Percentiles rank a stretch among this genome's conserved stretches.
Conservation (phyloP, 2,888 invertebrate genomes). For the Nineta flava region DNA sequence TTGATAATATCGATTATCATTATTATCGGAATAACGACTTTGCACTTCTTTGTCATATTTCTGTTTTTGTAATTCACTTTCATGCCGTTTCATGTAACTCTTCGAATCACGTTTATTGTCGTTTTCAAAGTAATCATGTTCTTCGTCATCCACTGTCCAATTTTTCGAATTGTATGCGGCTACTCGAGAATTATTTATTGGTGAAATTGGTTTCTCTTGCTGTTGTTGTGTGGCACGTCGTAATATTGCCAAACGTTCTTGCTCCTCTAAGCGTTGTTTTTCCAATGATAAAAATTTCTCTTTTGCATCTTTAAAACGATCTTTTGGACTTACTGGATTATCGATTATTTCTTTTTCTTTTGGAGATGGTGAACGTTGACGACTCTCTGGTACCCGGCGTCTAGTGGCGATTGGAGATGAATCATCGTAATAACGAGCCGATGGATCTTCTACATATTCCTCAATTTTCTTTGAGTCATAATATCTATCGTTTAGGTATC, state of each 20-base stretch:
- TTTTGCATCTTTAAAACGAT: slow-evolving; percentile 72
- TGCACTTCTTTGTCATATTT: slow-evolving; percentile 9
- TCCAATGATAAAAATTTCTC: slow-evolving; percentile 73
- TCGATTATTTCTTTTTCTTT: slow-evolving; percentile 28
- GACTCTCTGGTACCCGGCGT: slow-evolving; percentile 31
- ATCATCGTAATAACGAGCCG: slow-evolving; percentile 3
- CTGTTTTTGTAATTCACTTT: slow-evolving; percentile 4
- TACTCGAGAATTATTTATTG: slow-evolving; percentile 36
- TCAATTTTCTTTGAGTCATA: not conserved
- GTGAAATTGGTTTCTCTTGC: slow-evolving; percentile 32
- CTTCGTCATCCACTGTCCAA: slow-evolving; percentile 9
- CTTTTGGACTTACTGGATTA: slow-evolving; percentile 44
- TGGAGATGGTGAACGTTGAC: slow-evolving; percentile 27
- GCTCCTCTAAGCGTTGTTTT: slow-evolving; percentile 44
- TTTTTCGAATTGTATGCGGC: slow-evolving; percentile 32
- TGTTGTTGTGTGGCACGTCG: slow-evolving; percentile 19
- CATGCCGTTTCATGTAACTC: slow-evolving; percentile 11
- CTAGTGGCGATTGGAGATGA: slow-evolving; percentile 17
- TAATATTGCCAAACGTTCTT: slow-evolving; percentile 35
- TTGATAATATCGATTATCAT: slow-evolving; percentile 8
- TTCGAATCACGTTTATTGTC: slow-evolving; percentile 12
- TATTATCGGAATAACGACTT: slow-evolving; percentile 7
- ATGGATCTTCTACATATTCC: slow-evolving; percentile 19
- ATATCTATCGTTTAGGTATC: slow-evolving; percentile 2
- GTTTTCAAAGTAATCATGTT: not conserved